Conservation (phyloP, 1,140 invertebrate genomes). For the Trachymyrmex cornetzi region DNA sequence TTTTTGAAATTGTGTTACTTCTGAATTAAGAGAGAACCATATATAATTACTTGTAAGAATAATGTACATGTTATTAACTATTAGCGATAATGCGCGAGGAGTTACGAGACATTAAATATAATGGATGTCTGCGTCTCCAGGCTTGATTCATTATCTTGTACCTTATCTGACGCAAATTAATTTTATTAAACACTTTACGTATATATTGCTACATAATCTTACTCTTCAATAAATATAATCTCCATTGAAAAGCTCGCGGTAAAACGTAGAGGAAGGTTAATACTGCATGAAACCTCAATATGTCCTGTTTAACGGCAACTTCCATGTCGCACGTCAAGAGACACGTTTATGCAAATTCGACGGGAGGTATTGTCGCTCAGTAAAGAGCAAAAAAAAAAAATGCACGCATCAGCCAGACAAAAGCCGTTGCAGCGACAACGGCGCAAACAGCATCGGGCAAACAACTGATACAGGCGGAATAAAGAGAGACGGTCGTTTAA, state of each 20-base stretch:
- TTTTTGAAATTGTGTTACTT: no score
- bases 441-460: slow-evolving; percentile 81
- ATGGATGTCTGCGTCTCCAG: background rate
- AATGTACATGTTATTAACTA: slow-evolving; percentile 5
- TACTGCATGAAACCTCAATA: slow-evolving; percentile 42
- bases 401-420: slow-evolving; percentile 41
- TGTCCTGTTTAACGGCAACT: slow-evolving; percentile 59
- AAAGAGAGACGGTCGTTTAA: slow-evolving; percentile 77
- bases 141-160: slow-evolving; percentile 1
- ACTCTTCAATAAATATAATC: slow-evolving; percentile 6
- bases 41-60: background rate
- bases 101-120: background rate
- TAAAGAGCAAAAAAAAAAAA: slow-evolving; percentile 47
- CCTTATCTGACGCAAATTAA: slow-evolving; percentile 18
- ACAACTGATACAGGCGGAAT: slow-evolving; percentile 82
- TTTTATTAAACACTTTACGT: background rate
- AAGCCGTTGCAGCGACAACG: slow-evolving; percentile 63
- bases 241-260: slow-evolving; percentile 10
- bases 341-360: slow-evolving; percentile 64
- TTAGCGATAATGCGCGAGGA: background rate
- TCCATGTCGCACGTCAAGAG: slow-evolving; percentile 38
- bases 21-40: no score
- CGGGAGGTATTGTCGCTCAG: slow-evolving; percentile 52
- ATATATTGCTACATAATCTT: background rate
- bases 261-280: slow-evolving; percentile 17